Conservation (phyloP, 2,888 invertebrate species). For the Spisula solida region DNA sequence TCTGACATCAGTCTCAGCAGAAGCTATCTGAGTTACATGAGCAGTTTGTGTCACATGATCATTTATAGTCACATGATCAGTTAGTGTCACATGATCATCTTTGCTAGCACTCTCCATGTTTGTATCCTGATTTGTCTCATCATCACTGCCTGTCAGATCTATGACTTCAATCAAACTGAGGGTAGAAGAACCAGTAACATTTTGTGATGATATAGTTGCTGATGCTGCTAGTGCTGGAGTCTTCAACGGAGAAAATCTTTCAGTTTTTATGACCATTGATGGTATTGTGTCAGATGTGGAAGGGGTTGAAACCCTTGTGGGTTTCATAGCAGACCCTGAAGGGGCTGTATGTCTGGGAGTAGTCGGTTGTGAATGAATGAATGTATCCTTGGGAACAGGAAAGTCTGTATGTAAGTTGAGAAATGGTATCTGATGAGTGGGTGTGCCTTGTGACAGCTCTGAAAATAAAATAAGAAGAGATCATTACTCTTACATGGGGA, state of each 20-base stretch:
- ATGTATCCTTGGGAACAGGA: neutral
- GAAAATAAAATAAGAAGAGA: neutral
- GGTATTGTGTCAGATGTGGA: neutral
- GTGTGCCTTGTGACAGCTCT: neutral
- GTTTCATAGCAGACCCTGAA: neutral
- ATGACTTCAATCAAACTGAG: constrained; percentile 14
- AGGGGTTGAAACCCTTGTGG: neutral
- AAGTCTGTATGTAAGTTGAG: neutral
- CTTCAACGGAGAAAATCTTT: neutral
- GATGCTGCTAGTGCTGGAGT: neutral
- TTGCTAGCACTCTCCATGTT: neutral
- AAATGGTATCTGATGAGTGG: neutral
- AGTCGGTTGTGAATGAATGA: neutral
- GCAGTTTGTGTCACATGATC: neutral
- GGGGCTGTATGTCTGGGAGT: neutral
- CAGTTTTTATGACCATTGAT: neutral
- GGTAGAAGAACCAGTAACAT: neutral
- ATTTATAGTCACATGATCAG: neutral
- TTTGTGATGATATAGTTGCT: neutral
- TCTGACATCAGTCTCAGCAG: neutral
- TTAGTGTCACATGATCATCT: neutral
- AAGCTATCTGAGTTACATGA: neutral
- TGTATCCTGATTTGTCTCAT: neutral
- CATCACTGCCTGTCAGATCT: constrained; percentile 30
- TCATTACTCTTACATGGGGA: no score